Evolutionary conservation across 1,140 invertebrate species (phyloP), one percentile per base, ranked within the genome.

Genomic region (Drosophila punjabiensis): DNA sequence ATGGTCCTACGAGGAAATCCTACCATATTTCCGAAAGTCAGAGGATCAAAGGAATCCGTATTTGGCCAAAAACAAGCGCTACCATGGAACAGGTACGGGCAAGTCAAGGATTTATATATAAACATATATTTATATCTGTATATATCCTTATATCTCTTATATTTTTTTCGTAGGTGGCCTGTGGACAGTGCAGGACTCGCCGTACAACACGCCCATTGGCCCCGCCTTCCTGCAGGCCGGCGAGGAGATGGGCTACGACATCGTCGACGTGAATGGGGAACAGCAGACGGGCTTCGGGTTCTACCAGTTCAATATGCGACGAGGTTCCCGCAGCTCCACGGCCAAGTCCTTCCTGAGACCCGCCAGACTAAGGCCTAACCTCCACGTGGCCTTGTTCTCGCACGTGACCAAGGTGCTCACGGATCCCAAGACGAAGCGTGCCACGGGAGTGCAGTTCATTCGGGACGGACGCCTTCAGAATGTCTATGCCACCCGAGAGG

Each of bases 1-100:
- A 1, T 99, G 98, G 98, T 95, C 96, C 3, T 99, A 96, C 92
- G 96, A 98, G 50, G 96, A 98, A 60, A 95, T 98, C 0, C 92
- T 98, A 7, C 96, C 96, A 0, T 99, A 98, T 79, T 99, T 99
- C 85, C 96, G 96, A 79, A 98, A 98, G 86, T 97, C 96, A 0
- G 94, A 98, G 93, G 97, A 98, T 76, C 96, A 97, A 92, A 93
- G 96, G 41, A 97, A 97, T 91, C 96, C 97, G 0, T 97, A 97
- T 82, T 94, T 97, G 79, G 96, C 96, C 8, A 95, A 93, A 39
- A 95, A 96, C 76, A 96, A 93, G 7, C 95, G 94, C 75, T 95
- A 97, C 90, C 97, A 98, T 85, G 92, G 93, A 5, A 95, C 95
- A 69, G 97, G 96, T 90, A 6, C 35, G 63, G 18, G 2, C 0